A percentile compares a stretch with the other conserved stretches of the same genome.
Conservation (phyloP, 2,797 vertebrate genomes). For the Tympanoctomys barrerae region DNA sequence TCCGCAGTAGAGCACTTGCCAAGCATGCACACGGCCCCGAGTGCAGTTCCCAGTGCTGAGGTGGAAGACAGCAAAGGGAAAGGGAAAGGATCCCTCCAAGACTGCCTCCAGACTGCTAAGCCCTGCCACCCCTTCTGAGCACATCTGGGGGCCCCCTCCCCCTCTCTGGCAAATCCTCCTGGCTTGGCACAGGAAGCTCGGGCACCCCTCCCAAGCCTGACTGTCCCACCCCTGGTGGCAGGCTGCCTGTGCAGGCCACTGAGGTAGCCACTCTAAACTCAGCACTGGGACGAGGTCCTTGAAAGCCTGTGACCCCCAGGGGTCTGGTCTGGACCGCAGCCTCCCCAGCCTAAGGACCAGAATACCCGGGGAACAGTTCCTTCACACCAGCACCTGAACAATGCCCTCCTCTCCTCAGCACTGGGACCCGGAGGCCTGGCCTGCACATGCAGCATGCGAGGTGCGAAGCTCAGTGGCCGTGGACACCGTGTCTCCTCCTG, state of each 20-base stretch:
- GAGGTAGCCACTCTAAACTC: background rate
- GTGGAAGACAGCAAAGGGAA: no score
- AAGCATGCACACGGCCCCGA: background rate
- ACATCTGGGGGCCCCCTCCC: background rate
- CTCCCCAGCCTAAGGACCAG: background rate
- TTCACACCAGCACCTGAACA: rapidly evolving
- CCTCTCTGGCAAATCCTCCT: background rate
- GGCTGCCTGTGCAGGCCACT: background rate
- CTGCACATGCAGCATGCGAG: background rate
- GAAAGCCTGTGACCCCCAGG: background rate
- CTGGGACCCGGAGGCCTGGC: rapidly evolving
- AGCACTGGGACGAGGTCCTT: background rate
- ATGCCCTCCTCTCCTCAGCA: background rate
- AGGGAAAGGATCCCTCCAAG: background rate
- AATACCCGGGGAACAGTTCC: background rate
- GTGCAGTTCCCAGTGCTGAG: background rate
- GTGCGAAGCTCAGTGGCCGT: background rate
- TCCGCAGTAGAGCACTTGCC: background rate
- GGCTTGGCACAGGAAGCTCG: conserved; percentile 29
- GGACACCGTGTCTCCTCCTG: background rate
- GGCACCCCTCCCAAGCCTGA: background rate
- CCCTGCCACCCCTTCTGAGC: background rate
- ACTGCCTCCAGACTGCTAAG: background rate
- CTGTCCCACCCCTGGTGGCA: background rate
- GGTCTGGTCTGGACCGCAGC: background rate